These are phyloP conservation scores for Rhynchomys soricoides DNA, from an alignment of 2,113 vertebrate genomes.

Conservation along the genomic window DNA sequence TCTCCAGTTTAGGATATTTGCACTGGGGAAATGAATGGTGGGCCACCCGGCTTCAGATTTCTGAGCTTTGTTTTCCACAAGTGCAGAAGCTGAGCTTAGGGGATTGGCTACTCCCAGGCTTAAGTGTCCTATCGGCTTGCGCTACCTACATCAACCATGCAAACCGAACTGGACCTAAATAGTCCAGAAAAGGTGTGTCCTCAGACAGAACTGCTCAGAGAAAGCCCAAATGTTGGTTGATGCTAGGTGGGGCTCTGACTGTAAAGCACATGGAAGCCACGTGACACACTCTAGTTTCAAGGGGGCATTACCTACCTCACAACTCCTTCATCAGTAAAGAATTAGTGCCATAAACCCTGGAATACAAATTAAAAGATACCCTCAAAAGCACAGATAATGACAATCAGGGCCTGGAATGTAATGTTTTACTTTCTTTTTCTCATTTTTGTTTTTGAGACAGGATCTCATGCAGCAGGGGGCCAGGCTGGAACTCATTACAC, in stretches of 20 bases:
- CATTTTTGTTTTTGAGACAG: background rate
- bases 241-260: background rate
- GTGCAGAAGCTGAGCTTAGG: background rate
- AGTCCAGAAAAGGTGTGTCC: no score
- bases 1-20: background rate
- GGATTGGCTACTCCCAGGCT: fast-evolving
- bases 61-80: background rate
- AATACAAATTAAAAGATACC: background rate
- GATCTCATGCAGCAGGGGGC: background rate
- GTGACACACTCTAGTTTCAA: background rate
- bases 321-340: background rate
- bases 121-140: background rate
- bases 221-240: background rate
- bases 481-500: background rate
- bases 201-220: background rate
- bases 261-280: background rate
- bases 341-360: background rate
- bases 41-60: background rate
- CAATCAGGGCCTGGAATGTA: background rate
- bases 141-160: background rate
- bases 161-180: background rate
- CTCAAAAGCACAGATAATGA: background rate
- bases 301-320: no score
- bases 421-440: background rate
- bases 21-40: background rate